phyloP scores from a whole-genome alignment of 2,797 vertebrate species.

The Lepus townsendii region DNA sequence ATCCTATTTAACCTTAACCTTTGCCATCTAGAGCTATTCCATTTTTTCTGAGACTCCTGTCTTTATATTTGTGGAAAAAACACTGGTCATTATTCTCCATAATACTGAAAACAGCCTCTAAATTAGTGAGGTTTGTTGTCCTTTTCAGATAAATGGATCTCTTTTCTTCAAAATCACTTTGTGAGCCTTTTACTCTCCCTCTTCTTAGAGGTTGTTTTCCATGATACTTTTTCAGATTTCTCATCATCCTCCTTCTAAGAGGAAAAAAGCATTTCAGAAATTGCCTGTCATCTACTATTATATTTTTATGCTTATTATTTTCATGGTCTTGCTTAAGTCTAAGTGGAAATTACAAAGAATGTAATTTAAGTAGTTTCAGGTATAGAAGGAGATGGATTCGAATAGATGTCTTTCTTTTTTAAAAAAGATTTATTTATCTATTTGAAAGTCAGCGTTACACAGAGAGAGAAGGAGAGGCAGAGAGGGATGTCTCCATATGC shows the following conservation, averaged over 20 bases:
- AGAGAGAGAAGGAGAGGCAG: no score
- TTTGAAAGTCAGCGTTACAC: no score
- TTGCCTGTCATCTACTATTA: background rate
- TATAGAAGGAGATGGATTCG: background rate
- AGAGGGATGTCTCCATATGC: no score
- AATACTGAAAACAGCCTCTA: conserved; percentile 21
- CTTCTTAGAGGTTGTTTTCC: conserved; percentile 63
- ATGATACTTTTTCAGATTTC: background rate
- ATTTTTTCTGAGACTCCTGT: background rate
- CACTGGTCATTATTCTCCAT: conserved; percentile 3
- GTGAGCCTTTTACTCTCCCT: background rate
- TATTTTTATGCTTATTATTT: conserved; percentile 20
- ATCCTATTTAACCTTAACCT: background rate
- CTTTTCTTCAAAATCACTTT: background rate
- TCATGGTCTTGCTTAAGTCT: background rate
- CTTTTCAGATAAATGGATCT: conserved; percentile 26
- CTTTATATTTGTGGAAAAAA: conserved; percentile 5
- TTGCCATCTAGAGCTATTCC: conserved; percentile 40
- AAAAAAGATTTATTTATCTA: no score
- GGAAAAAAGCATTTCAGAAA: conserved; percentile 53
- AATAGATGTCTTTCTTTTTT: background rate
- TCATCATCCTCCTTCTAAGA: background rate
- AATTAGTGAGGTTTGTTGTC: conserved; percentile 12
- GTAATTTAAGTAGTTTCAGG: conserved; percentile 1
- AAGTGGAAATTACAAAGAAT: conserved; percentile 31